phyloP scores from a whole-genome alignment of 2,113 vertebrate genomes.

The Oncorhynchus nerka region DNA sequence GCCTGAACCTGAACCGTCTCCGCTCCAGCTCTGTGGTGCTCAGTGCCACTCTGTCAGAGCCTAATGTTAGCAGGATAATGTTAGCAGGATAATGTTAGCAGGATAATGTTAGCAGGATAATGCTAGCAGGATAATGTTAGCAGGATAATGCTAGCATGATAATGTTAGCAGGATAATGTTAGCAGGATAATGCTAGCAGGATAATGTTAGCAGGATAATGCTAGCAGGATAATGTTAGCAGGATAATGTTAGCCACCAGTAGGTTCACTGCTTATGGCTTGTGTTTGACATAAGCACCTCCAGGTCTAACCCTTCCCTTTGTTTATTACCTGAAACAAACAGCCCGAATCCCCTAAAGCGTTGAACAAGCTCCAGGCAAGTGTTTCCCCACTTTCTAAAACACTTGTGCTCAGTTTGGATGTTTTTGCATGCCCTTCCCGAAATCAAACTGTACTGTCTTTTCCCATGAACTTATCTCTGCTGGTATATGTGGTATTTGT shows the following conservation, averaged over 20 bases:
- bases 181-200: too few relatives aligned
- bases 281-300: constrained; percentile 44
- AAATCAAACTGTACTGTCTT: constrained; percentile 45
- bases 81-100: too few relatives aligned
- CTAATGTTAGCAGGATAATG: too few relatives aligned
- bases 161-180: constrained; percentile 13
- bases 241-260: constrained; percentile 1
- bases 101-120: constrained; percentile 6
- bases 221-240: neutral
- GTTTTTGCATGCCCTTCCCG: constrained; percentile 51
- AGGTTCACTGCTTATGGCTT: constrained; percentile 43
- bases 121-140: neutral
- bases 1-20: constrained; percentile 13
- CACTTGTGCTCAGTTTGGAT: constrained; percentile 26
- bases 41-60: neutral
- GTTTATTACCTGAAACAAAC: constrained; percentile 90
- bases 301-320: constrained; percentile 79
- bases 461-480: constrained; percentile 41
- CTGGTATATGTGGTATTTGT: constrained; percentile 52
- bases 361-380: constrained; percentile 91
- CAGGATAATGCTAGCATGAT: neutral
- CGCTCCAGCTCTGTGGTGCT: constrained; percentile 19
- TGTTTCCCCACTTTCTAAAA: constrained; percentile 70
- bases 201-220: too few relatives aligned
- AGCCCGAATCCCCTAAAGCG: constrained; percentile 92